Evolutionary conservation across 1,140 invertebrate genomes (phyloP).

Genomic region (Drosophila bipectinata): DNA sequence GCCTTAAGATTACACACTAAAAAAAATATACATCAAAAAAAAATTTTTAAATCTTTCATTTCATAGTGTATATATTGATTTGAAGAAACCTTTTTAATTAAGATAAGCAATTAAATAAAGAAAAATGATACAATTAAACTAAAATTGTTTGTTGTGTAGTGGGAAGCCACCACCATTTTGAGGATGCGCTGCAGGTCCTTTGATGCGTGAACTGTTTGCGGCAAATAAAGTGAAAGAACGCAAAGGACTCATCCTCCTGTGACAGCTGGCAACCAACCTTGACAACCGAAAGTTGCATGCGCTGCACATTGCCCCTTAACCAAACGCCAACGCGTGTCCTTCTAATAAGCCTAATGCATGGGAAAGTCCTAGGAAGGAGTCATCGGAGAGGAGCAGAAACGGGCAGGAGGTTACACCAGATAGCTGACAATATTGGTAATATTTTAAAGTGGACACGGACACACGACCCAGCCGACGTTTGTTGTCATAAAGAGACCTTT

Average conservation of each 20-base stretch:
- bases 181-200: slow-evolving; percentile 61
- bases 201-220: slow-evolving; percentile 73
- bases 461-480: slow-evolving; percentile 63
- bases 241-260: slow-evolving; percentile 17
- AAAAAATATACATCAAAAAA: background rate
- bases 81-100: background rate
- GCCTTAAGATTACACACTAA: slow-evolving; percentile 1
- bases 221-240: slow-evolving; percentile 30
- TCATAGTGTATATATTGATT: too few species aligned
- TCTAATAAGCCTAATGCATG: slow-evolving; percentile 80
- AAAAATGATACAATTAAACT: background rate
- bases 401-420: slow-evolving; percentile 55
- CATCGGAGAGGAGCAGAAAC: slow-evolving; percentile 1
- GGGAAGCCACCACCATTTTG: slow-evolving; percentile 23
- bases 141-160: slow-evolving; percentile 11
- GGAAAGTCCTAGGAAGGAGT: slow-evolving; percentile 21
- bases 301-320: slow-evolving; percentile 46
- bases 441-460: slow-evolving; percentile 70
- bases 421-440: slow-evolving; percentile 77
- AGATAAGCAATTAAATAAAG: background rate
- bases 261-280: slow-evolving; percentile 48
- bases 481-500: slow-evolving; percentile 75
- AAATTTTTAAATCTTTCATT: background rate
- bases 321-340: slow-evolving; percentile 58
- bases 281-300: slow-evolving; percentile 64